Evolutionary conservation across 2,113 vertebrate genomes (phyloP).

Genomic region (Centrocercus urophasianus): DNA sequence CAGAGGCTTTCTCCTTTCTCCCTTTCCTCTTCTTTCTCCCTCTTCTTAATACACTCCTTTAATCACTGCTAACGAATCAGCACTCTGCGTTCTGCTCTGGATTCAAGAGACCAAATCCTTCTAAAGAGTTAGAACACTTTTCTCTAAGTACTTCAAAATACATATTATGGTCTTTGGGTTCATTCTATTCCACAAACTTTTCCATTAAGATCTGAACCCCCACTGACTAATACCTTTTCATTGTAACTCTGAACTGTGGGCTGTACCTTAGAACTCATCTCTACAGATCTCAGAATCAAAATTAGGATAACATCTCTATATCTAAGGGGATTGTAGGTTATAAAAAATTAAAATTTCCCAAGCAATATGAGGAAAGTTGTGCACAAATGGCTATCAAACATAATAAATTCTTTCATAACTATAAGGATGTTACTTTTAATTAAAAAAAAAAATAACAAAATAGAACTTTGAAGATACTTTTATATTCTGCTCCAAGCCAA

Average conservation of each 20-base stretch:
- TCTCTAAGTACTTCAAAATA: not conserved
- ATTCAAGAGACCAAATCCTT: not conserved
- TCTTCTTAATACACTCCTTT: not conserved
- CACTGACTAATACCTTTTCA: not conserved
- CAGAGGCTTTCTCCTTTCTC: not conserved
- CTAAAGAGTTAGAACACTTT: not conserved
- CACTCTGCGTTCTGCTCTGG: not conserved
- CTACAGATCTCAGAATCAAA: not conserved
- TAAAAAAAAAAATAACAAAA: not conserved
- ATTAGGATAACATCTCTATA: not conserved
- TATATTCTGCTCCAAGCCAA: constrained; percentile 29
- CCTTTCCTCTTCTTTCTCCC: not conserved
- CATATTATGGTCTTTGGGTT: not conserved
- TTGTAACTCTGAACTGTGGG: not conserved
- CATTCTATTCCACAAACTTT: not conserved
- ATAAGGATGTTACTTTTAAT: not conserved
- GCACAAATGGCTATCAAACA: not conserved
- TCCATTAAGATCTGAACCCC: not conserved
- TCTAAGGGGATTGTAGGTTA: not conserved
- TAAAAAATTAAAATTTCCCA: constrained; percentile 4
- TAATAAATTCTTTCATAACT: not conserved
- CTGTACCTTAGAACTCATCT: not conserved
- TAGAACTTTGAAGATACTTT: not conserved
- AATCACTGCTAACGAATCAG: not conserved
- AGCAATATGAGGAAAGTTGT: not conserved